Evolutionary conservation across 2,113 vertebrate species (phyloP), one percentile per base, ranked within the genome.

Genomic region (Hippocampus abdominalis): DNA sequence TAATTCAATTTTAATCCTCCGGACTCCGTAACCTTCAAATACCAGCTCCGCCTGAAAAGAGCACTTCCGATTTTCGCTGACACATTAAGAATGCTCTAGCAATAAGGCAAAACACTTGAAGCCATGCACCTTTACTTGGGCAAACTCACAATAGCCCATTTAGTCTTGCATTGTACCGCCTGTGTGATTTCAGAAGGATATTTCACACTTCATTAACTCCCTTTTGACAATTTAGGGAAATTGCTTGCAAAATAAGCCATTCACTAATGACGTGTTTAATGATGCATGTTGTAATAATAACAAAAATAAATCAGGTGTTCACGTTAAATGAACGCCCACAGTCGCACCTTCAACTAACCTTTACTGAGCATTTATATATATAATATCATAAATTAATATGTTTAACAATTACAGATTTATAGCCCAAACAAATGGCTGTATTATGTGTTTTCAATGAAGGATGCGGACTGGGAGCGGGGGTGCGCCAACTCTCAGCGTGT

Each of bases 201-300:
- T 64, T 70, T 73, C 32, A 36, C 25, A 3, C 1, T 1, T 67
- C 59, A 64, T 49, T 53, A 0, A 54, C 1, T 68, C 46, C 46
- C 21, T 2, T 23, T 68, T 11, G 32, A 23, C 65, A 48, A 66
- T 73, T 42, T 32, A 60, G 29, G 68, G 27, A 60, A 63, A 63
- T 29, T 67, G 54, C 40, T 23, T 23, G 8, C 44, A 57, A 21
- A 73, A 72, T 68, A 40, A 1, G 29, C 27, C 10, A 15, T 53
- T 25, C 18, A 48, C 36, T 70, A 73, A 70, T 15, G 0, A 40
- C 29, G 21, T 7, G 1, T 40, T 80, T 11, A n/a, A 64, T n/a
- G 39, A 64, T 27, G 61, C 46, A 8, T 0, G 4, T 56, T 68
- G 72, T 65, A 36, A 36, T 36, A 36, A 36, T 6, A 36, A 6